These are phyloP conservation scores for Chalcosyrphus nemorum DNA, from an alignment of 2,888 invertebrate genomes.

Conservation along the genomic window DNA sequence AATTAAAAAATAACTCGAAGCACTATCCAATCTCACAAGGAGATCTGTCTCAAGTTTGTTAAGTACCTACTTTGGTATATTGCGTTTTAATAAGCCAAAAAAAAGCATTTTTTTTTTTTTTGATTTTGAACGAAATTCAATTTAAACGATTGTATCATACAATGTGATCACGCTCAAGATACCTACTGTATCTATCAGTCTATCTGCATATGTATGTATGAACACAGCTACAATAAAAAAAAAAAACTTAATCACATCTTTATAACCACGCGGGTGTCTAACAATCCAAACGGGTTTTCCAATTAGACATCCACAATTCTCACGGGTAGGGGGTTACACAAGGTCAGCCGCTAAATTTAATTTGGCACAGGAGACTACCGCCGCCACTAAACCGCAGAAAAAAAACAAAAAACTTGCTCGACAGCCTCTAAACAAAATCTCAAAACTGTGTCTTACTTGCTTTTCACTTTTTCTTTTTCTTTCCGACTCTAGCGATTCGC, in stretches of 20 bases:
- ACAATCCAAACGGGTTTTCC: constrained; percentile 22
- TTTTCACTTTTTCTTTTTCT: constrained; percentile 17
- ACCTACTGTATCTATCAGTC: neutral
- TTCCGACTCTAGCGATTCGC: neutral
- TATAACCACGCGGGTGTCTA: constrained; percentile 9
- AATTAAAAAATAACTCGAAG: too few species aligned
- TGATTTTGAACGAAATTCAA: neutral
- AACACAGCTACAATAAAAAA: neutral
- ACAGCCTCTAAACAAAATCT: constrained; percentile 8
- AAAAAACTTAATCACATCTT: constrained; percentile 12
- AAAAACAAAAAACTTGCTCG: constrained; percentile 26
- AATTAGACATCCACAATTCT: constrained; percentile 5
- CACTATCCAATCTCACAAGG: too few species aligned
- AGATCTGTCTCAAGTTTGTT: too few species aligned
- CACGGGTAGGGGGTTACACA: constrained; percentile 40
- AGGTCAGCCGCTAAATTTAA: constrained; percentile 36
- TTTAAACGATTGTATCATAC: neutral
- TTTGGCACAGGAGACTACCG: constrained; percentile 31
- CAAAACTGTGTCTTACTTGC: constrained; percentile 13
- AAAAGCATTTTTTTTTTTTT: neutral
- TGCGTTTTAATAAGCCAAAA: too few species aligned
- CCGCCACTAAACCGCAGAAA: neutral
- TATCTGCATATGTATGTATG: neutral
- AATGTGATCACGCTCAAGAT: constrained; percentile 5
- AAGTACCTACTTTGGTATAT: too few species aligned